Conservation (phyloP, 2,113 vertebrate genomes). For the Rhynchomys soricoides region DNA sequence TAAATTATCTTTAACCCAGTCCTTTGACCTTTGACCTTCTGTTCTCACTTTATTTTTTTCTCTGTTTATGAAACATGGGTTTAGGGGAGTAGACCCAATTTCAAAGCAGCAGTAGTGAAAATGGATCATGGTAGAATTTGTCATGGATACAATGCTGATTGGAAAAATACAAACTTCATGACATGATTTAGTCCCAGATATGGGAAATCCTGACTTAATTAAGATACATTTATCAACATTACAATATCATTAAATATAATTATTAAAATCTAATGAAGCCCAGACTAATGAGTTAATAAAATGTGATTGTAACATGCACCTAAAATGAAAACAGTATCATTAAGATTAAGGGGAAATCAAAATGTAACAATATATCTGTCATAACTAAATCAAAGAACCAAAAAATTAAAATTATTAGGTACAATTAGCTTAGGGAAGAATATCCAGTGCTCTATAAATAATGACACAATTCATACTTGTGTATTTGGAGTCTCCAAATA, state of each 20-base stretch:
- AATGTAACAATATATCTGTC: not conserved
- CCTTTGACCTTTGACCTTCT: not conserved
- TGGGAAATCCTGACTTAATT: not conserved
- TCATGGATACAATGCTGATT: not conserved
- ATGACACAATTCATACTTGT: not conserved
- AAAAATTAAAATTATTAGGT: not conserved
- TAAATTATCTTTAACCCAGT: not conserved
- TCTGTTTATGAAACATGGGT: not conserved
- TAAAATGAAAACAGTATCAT: not conserved
- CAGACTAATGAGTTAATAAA: not conserved
- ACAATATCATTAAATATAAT: not conserved
- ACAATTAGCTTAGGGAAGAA: not conserved
- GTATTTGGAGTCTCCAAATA: not conserved
- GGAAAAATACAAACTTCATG: not conserved
- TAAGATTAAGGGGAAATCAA: not conserved
- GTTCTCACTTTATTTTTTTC: not conserved
- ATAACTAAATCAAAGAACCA: not conserved
- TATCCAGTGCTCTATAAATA: not conserved
- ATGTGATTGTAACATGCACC: not conserved
- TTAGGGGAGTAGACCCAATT: not conserved
- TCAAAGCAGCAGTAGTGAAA: constrained; percentile 7
- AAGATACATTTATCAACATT: not conserved
- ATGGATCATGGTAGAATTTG: not conserved
- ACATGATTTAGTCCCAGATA: not conserved
- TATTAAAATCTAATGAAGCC: not conserved